Evolutionary conservation across 2,113 vertebrate species (phyloP).

Genomic region (Leucopsar rothschildi): DNA sequence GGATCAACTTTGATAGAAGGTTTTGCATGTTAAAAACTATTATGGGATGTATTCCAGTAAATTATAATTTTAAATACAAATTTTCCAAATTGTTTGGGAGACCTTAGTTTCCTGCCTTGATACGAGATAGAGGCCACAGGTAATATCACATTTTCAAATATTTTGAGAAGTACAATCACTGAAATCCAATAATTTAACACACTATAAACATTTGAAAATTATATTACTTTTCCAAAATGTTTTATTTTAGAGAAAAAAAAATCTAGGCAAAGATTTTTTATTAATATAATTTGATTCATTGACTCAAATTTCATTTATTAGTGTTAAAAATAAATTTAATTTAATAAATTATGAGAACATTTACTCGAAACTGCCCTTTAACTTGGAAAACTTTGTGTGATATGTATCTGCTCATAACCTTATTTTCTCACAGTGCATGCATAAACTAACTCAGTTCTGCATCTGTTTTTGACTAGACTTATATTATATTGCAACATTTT

Average conservation of each 20-base stretch:
- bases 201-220: background rate
- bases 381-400: background rate
- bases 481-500: background rate
- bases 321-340: background rate
- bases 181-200: background rate
- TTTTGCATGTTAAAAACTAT: background rate
- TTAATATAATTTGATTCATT: fast-evolving
- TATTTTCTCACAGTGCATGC: background rate
- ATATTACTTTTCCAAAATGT: background rate
- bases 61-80: background rate
- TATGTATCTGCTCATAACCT: background rate
- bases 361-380: background rate
- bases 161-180: background rate
- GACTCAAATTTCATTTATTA: background rate
- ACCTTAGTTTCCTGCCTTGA: background rate
- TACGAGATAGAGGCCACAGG: background rate
- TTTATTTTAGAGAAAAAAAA: background rate
- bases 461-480: background rate
- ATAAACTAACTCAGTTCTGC: background rate
- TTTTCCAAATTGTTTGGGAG: background rate
- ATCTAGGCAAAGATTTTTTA: background rate
- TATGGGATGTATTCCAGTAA: background rate
- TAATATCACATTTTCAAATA: background rate
- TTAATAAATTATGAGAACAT: background rate
- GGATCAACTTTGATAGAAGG: background rate